A percentile compares a stretch with the other conserved stretches of the same genome.
phyloP scores from a whole-genome alignment of 2,888 invertebrate species.

The Terebella lapidaria region DNA sequence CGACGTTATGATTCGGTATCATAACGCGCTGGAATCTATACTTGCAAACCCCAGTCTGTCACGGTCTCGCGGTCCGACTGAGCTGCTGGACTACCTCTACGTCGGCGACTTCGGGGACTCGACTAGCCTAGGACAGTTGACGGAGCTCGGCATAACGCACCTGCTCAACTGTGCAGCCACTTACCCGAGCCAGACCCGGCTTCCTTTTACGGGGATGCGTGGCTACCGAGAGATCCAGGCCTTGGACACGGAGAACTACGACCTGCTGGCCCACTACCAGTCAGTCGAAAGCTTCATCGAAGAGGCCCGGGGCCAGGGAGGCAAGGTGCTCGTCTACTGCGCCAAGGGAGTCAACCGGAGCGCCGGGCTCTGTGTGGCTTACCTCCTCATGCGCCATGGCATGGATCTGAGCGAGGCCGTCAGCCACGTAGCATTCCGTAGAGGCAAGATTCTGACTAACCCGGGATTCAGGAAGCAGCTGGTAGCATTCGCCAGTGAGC shows the following conservation, averaged over 20 bases:
- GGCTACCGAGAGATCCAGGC: background rate
- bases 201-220: too few relatives aligned
- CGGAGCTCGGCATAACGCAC: background rate
- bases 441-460: background rate
- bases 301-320: background rate
- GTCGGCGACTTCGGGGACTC: background rate
- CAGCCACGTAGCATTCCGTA: background rate
- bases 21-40: too few relatives aligned
- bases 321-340: background rate
- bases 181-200: background rate
- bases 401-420: background rate
- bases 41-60: too few relatives aligned
- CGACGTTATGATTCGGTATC: too few relatives aligned
- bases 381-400: background rate
- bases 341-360: background rate
- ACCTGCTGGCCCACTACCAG: background rate
- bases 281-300: background rate
- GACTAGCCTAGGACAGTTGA: background rate
- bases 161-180: background rate
- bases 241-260: background rate
- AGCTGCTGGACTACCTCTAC: background rate
- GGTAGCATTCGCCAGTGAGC: background rate
- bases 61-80: background rate
- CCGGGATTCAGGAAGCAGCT: background rate
- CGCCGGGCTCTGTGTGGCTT: background rate